Conservation (phyloP, 2,113 vertebrate species). For the Labeo rohita region DNA sequence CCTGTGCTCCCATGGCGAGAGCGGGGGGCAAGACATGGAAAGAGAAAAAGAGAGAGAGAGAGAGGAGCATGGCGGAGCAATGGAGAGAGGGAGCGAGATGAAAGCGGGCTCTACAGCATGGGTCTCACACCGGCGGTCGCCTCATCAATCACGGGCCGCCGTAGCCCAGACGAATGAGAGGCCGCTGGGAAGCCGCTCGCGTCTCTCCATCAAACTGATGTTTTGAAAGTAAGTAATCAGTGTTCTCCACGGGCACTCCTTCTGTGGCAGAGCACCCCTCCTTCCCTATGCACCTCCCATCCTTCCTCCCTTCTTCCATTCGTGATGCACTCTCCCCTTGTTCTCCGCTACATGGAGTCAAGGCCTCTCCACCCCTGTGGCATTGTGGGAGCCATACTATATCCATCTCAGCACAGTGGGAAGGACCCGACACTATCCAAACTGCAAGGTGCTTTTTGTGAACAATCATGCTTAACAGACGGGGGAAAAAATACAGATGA, state of each 20-base stretch:
- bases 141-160: slow-evolving; percentile 62
- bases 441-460: slow-evolving; percentile 32
- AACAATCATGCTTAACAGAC: neutral
- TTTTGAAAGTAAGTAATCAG: slow-evolving; percentile 70
- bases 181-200: slow-evolving; percentile 58
- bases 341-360: slow-evolving; percentile 38
- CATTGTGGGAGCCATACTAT: slow-evolving; percentile 50
- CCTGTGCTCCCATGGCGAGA: slow-evolving; percentile 7
- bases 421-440: neutral
- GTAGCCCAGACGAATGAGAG: slow-evolving; percentile 59
- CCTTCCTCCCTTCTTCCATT: slow-evolving; percentile 7
- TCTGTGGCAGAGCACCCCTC: slow-evolving; percentile 48
- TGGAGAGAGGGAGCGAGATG: slow-evolving; percentile 25
- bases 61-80: neutral
- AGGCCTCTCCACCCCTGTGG: slow-evolving; percentile 39
- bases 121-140: slow-evolving; percentile 40
- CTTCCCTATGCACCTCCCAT: slow-evolving; percentile 15
- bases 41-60: neutral
- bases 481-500: neutral
- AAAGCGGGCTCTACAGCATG: slow-evolving; percentile 39
- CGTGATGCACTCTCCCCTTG: neutral
- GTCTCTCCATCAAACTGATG: slow-evolving; percentile 68
- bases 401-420: slow-evolving; percentile 38
- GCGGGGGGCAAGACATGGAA: neutral
- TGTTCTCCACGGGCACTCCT: slow-evolving; percentile 64